A percentile compares a stretch with the other conserved stretches of the same genome.
Evolutionary conservation across 2,888 invertebrate species (phyloP).

Genomic region (Synanthedon andrenaeformis): DNA sequence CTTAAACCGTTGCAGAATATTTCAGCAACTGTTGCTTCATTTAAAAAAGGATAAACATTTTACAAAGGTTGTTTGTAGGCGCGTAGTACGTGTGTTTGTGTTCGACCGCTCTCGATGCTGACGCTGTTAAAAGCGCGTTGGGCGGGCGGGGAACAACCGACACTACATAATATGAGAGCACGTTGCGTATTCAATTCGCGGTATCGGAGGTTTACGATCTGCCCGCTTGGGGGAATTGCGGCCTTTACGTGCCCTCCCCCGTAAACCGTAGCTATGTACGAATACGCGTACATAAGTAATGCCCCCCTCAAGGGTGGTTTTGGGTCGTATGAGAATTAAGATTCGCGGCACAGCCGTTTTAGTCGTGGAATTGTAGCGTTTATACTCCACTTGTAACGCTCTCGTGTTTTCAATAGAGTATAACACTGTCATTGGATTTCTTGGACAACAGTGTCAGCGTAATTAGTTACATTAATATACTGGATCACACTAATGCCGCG

Average conservation of each 20-base stretch:
- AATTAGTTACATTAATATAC: slow-evolving; percentile 16
- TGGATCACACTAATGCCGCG: slow-evolving; percentile 1
- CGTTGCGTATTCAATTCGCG: slow-evolving; percentile 59
- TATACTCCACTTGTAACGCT: slow-evolving; percentile 19
- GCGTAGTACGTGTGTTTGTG: background rate
- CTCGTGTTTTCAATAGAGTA: background rate
- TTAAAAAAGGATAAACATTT: background rate
- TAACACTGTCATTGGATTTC: too few relatives aligned
- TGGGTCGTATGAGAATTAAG: slow-evolving; percentile 56
- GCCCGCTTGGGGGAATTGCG: slow-evolving; percentile 64
- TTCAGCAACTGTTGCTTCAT: background rate
- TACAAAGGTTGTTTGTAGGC: background rate
- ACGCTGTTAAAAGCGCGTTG: slow-evolving; percentile 5
- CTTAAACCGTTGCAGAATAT: background rate
- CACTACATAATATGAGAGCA: slow-evolving; percentile 43
- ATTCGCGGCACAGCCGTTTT: slow-evolving; percentile 43
- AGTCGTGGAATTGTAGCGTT: slow-evolving; percentile 24
- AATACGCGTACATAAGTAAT: slow-evolving; percentile 51
- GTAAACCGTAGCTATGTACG: slow-evolving; percentile 32
- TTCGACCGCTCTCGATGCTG: background rate
- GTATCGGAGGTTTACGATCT: slow-evolving; percentile 66
- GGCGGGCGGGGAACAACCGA: slow-evolving; percentile 25
- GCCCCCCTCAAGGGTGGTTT: slow-evolving; percentile 35
- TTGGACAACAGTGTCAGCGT: slow-evolving; percentile 4
- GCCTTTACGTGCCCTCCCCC: slow-evolving; percentile 52